Evolutionary conservation across 2,113 vertebrate species (phyloP).

Genomic region (Herpetotheres cachinnans): DNA sequence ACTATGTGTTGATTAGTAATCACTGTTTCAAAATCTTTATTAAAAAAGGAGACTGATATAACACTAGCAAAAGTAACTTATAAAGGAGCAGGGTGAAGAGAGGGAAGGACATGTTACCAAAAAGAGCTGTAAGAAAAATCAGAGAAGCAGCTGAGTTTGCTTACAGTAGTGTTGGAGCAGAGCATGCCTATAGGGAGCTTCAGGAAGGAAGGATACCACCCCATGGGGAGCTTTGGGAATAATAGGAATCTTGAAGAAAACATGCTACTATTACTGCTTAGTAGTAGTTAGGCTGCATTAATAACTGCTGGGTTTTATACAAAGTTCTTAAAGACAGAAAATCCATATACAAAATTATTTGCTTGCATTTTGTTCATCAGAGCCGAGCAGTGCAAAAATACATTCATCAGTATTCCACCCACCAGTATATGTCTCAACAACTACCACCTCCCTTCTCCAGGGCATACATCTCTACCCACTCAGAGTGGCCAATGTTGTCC

Average conservation of each 20-base stretch:
- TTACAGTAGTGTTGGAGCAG: background rate
- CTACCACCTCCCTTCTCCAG: background rate
- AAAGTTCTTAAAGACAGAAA: background rate
- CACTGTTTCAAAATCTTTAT: background rate
- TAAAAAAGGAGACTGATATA: background rate
- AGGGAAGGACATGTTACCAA: background rate
- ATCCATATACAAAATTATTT: background rate
- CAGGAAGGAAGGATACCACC: accelerated
- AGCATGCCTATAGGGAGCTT: background rate
- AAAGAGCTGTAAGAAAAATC: background rate
- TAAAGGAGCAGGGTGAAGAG: background rate
- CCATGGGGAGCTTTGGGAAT: background rate
- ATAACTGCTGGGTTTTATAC: background rate
- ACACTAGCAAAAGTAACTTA: background rate
- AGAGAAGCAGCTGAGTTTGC: background rate
- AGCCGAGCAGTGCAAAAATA: background rate
- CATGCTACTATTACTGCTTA: background rate
- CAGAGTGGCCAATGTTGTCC: background rate
- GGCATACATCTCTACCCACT: background rate
- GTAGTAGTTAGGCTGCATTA: background rate
- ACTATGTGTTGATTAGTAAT: background rate
- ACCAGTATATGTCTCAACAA: background rate
- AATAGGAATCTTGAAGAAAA: background rate
- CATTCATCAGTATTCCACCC: background rate
- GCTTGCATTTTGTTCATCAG: background rate